Percentiles rank a stretch among this genome's conserved stretches.
These are phyloP conservation scores for Hedychridium roseum DNA, from an alignment of 2,888 invertebrate species.

Conservation along the genomic window DNA sequence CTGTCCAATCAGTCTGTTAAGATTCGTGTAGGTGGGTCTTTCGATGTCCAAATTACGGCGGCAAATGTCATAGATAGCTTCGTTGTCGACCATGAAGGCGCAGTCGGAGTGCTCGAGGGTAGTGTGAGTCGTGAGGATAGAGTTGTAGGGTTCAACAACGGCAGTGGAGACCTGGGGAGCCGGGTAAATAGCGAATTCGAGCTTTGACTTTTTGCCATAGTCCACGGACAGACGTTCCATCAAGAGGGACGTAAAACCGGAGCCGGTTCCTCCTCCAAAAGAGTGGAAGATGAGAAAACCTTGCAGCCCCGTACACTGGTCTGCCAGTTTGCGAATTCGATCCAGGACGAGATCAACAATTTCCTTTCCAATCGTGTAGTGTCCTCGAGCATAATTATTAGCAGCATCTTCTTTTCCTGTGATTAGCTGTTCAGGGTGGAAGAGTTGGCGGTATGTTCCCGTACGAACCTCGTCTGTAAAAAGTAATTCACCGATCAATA, in stretches of 20 bases:
- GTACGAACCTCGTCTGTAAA: conserved; percentile 84
- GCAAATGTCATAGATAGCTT: conserved; percentile 92
- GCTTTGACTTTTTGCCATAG: conserved; percentile 95
- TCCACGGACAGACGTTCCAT: conserved; percentile 97
- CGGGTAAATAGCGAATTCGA: conserved; percentile 89
- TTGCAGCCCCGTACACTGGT: conserved; percentile 91
- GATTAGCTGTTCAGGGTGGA: conserved; percentile 97
- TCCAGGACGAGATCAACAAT: conserved; percentile 91
- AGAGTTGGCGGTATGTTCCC: conserved; percentile 93
- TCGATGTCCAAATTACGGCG: conserved; percentile 94
- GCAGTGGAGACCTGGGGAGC: conserved; percentile 91
- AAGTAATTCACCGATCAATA: background rate
- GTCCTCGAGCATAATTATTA: conserved; percentile 97
- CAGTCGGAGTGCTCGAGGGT: conserved; percentile 90
- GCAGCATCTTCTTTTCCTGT: conserved; percentile 98
- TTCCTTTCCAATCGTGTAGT: conserved; percentile 97
- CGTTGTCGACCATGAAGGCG: conserved; percentile 95
- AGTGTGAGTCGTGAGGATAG: conserved; percentile 95
- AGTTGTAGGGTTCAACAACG: conserved; percentile 98
- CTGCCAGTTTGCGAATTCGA: conserved; percentile 85
- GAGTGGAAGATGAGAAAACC: conserved; percentile 97
- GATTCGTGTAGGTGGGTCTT: conserved; percentile 94
- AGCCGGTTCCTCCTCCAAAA: conserved; percentile 93
- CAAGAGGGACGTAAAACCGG: conserved; percentile 94
- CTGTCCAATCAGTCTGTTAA: conserved; percentile 95